Percentiles rank a stretch among this genome's conserved stretches.
These are phyloP conservation scores for Polypterus senegalus DNA, from an alignment of 2,113 vertebrate genomes.

Conservation along the genomic window DNA sequence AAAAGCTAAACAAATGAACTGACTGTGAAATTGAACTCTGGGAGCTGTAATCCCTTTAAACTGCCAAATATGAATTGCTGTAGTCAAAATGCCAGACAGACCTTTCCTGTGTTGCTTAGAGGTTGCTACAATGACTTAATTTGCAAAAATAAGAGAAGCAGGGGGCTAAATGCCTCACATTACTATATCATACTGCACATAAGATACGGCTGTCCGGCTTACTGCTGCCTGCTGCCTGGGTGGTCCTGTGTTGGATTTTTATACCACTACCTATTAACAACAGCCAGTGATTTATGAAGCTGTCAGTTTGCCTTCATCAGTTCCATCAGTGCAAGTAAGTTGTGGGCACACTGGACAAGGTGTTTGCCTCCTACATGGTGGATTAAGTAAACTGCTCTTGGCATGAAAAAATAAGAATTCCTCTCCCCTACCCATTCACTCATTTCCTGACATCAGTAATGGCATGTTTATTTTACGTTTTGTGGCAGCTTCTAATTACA, in stretches of 20 bases:
- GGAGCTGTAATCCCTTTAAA: slow-evolving; percentile 46
- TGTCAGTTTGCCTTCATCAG: slow-evolving; percentile 56
- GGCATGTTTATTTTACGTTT: too few relatives aligned
- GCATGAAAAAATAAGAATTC: slow-evolving; percentile 18
- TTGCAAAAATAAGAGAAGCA: slow-evolving; percentile 16
- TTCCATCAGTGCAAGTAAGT: slow-evolving; percentile 41
- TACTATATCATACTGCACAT: slow-evolving; percentile 37
- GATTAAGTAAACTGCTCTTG: slow-evolving; percentile 40
- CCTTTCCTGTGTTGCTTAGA: slow-evolving; percentile 59
- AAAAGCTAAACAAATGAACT: slow-evolving; percentile 22
- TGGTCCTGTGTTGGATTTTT: slow-evolving; percentile 49
- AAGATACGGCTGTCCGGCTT: slow-evolving; percentile 52
- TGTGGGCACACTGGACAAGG: slow-evolving; percentile 42
- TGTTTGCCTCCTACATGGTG: slow-evolving; percentile 31
- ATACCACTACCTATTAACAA: slow-evolving; percentile 54
- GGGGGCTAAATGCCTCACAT: slow-evolving; percentile 32
- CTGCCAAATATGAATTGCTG: slow-evolving; percentile 64
- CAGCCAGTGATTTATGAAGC: slow-evolving; percentile 52
- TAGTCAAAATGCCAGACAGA: slow-evolving; percentile 42
- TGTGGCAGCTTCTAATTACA: too few relatives aligned
- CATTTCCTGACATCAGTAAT: not conserved
- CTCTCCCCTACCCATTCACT: not conserved
- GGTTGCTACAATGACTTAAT: slow-evolving; percentile 26
- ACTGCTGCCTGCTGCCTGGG: slow-evolving; percentile 43
- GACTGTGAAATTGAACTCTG: slow-evolving; percentile 33